Percentiles rank a stretch among this genome's conserved stretches.
Conservation (phyloP, 1,140 invertebrate species). For the Microvelia longipes region DNA sequence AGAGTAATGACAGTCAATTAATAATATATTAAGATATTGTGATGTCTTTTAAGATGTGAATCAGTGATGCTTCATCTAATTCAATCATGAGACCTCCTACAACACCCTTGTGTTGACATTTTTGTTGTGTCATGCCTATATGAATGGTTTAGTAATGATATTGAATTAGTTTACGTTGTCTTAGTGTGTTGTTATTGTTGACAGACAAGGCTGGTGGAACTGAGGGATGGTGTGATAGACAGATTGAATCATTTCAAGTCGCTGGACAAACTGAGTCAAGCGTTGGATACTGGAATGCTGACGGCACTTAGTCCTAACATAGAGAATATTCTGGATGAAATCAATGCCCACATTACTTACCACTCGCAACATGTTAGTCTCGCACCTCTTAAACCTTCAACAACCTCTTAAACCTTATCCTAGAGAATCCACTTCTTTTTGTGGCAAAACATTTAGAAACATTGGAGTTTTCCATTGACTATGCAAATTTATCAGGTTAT, state of each 20-base stretch:
- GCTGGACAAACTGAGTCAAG: conserved; percentile 60
- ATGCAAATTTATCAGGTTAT: not conserved
- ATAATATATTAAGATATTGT: too few relatives aligned
- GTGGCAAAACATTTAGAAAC: too few relatives aligned
- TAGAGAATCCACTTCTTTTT: conserved; percentile 3
- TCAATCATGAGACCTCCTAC: too few relatives aligned
- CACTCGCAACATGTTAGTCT: conserved; percentile 60
- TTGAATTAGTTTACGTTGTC: too few relatives aligned
- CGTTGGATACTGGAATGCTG: conserved; percentile 59
- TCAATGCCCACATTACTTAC: conserved; percentile 77
- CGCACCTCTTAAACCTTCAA: not conserved
- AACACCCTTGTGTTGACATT: too few relatives aligned
- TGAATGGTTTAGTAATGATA: too few relatives aligned
- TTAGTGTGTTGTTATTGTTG: too few relatives aligned
- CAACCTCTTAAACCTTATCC: conserved; percentile 4
- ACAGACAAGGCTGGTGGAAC: conserved; percentile 53
- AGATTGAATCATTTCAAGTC: conserved; percentile 74
- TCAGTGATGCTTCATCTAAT: too few relatives aligned
- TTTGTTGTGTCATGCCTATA: too few relatives aligned
- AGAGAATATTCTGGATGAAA: conserved; percentile 59
- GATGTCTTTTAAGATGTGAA: too few relatives aligned
- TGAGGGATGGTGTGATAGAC: conserved; percentile 61
- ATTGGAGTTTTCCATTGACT: not conserved
- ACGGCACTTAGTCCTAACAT: conserved; percentile 70
- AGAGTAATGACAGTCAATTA: too few relatives aligned